A percentile compares a stretch with the other conserved stretches of the same genome.
These are phyloP conservation scores for Indicator maculatus DNA, from an alignment of 2,113 vertebrate species.

Conservation along the genomic window DNA sequence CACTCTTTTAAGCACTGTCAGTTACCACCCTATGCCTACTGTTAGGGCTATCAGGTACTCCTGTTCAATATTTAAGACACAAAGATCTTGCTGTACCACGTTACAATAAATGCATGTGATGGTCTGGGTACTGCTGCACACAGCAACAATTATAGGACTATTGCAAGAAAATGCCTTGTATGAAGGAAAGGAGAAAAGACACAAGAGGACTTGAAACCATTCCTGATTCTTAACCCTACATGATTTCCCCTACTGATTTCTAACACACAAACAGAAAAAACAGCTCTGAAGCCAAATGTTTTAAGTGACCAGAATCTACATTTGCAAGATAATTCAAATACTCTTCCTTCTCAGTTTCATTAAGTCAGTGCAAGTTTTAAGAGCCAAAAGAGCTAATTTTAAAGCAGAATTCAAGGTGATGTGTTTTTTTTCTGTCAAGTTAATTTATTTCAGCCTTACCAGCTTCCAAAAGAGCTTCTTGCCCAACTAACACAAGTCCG, in stretches of 20 bases:
- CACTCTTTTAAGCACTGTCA: neutral
- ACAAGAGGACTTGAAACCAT: neutral
- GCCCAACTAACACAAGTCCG: slow-evolving; percentile 84
- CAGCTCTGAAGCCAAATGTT: neutral
- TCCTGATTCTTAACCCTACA: neutral
- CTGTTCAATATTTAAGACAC: neutral
- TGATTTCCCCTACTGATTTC: neutral
- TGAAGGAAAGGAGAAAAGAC: neutral
- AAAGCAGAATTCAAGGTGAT: neutral
- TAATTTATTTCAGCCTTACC: slow-evolving; percentile 66
- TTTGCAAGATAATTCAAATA: neutral
- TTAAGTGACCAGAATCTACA: neutral
- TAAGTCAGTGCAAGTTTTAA: neutral
- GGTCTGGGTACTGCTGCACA: neutral
- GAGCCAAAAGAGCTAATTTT: neutral
- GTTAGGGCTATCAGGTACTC: neutral
- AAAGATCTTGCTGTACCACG: neutral
- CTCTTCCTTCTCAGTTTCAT: neutral
- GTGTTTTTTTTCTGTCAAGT: neutral
- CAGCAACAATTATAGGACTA: neutral
- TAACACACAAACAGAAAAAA: neutral
- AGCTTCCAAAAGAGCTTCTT: slow-evolving; percentile 83
- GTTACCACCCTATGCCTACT: neutral
- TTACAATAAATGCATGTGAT: neutral
- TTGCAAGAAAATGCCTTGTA: neutral